Base-by-base conservation (phyloP, 2,888 invertebrate genomes). In the Asteroscopus sphinx region DNA sequence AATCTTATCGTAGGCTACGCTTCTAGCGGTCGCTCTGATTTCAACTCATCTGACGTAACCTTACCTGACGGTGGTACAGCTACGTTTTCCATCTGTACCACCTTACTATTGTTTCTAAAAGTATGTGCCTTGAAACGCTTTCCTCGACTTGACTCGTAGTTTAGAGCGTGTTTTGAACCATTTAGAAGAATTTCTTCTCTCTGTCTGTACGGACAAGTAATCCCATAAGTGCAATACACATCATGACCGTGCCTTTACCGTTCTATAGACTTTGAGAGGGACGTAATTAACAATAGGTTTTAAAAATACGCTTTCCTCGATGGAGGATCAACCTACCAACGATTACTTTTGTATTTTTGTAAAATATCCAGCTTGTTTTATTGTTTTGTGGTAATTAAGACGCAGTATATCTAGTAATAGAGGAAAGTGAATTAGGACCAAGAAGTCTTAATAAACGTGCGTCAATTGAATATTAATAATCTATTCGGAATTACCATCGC, bases 61-160 rank as follows among this genome's bases (percentile, higher is more conserved):
- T 83, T 73, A 85, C 84, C 83, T 79, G 74, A 77, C 60, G 73
- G 86, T 86, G 89, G 88, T 83, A 78, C 82, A 79, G 76, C 81
- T 81, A 78, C 76, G 71, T 86, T 85, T 85, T 81, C 77, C 77
- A 71, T 82, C 82, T 84, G 86, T 84, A 85, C 87, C 87, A 88
- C 85, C 86, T 80, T 83, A 88, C 88, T 92, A 89, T 92, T 89
- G 78, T 92, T 94, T 93, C 92, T 93, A 93, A 93, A 93, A 93
- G 91, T 93, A 93, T 93, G 94, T 94, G 94, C 94, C 94, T 94
- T 94, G 93, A 87, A 89, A 92, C 86, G 93, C 93, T 94, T 93
- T 93, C 87, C 92, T 92, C 88, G 89, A 92, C 88, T 91, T 85
- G 89, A 90, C 87, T 88, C 83, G 89, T 93, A 93, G 92, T 85